Evolutionary conservation across 1,140 invertebrate species (phyloP), one percentile per base, ranked within the genome.

Genomic region (Tetragonula clypearis): DNA sequence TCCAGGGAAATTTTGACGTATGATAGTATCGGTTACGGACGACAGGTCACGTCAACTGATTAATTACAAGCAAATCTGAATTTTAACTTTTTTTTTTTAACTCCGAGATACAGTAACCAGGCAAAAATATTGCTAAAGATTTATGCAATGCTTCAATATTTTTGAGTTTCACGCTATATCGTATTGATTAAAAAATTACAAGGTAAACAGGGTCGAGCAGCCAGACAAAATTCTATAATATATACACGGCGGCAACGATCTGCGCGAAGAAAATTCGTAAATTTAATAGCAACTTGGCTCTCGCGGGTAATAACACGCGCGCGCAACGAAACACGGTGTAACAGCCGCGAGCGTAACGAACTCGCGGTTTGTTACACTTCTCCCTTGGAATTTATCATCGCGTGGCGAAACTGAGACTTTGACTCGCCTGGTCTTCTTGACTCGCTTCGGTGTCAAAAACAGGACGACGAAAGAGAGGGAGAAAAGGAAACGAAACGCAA

Each of bases 321-420:
- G 21, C 26, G 26, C 35, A 35, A 14, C 19, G 56, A 30, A 30
- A 35, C 15, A 35, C 41, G 55, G 60, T 76, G 35, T 26, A 76
- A 76, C 74, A 76, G 74, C 55, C 60, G 56, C 21, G 60, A 56
- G 55, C 58, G 75, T 65, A 78, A 65, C 75, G n/a, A 78, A 78
- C 35, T 65, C 58, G 35, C 41, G n/a, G 35, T 65, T 78, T 35
- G 35, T 68, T 68, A 35, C 75, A 1, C 2, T 21, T 4, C 6
- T 41, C 75, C 15, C 21, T 26, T 14, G 75, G 17, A 35, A 49
- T 26, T 65, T 26, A 49, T 78, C 23, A 23, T 41, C 23, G 14
- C 15, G 21, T 21, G 58, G 49, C 30, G 35, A 77, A 77, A 77
- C 58, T 49, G 75, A 26, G n/a, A 78, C 35, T 26, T 65, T 26